Percentiles rank a stretch among this genome's conserved stretches.
Evolutionary conservation across 2,888 invertebrate species (phyloP).

Genomic region (Gisinianus flammeolus): DNA sequence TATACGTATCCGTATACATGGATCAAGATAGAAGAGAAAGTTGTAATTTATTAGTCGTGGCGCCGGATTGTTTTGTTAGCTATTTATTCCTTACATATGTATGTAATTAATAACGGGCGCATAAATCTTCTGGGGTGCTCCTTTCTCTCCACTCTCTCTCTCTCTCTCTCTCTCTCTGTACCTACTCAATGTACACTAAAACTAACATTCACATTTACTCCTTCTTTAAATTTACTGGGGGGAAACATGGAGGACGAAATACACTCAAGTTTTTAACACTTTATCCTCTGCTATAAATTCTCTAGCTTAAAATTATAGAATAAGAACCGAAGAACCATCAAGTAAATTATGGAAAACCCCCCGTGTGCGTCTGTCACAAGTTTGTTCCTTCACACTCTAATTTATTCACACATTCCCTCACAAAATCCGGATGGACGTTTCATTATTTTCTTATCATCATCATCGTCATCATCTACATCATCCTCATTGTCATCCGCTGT

Average conservation of each 20-base stretch:
- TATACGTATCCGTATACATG: too few species aligned
- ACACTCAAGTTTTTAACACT: background rate
- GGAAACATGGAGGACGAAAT: background rate
- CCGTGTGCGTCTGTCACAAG: background rate
- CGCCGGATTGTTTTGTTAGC: slow-evolving; percentile 18
- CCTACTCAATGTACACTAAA: background rate
- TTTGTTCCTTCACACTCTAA: background rate
- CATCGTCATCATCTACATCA: too few species aligned
- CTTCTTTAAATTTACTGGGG: background rate
- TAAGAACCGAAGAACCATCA: background rate
- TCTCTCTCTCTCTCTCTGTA: background rate
- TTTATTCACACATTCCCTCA: background rate
- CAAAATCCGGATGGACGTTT: background rate
- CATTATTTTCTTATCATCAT: too few species aligned
- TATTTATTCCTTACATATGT: slow-evolving; percentile 27
- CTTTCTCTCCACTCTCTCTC: background rate
- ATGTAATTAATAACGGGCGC: slow-evolving; percentile 23
- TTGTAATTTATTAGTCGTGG: slow-evolving; percentile 22
- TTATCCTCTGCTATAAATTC: background rate
- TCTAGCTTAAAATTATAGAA: background rate
- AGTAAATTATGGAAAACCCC: background rate
- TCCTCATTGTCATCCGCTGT: too few species aligned
- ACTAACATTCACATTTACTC: background rate
- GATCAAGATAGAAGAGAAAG: slow-evolving; percentile 20
- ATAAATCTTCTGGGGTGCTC: slow-evolving; percentile 26